Conservation (phyloP, 2,888 invertebrate species). For the Oegoconia quadripuncta region DNA sequence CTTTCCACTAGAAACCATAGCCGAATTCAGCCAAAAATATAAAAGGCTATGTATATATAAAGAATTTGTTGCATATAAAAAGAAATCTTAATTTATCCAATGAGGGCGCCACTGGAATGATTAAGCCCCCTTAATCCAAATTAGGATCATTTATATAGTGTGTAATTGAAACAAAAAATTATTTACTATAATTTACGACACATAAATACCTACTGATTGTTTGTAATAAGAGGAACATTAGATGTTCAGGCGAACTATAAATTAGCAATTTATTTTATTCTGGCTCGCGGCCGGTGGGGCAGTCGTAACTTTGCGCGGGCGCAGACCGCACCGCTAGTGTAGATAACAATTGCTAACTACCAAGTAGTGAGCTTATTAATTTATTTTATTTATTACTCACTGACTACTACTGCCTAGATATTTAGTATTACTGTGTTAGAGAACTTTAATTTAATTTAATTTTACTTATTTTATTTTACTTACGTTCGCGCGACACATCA, state of each 20-base stretch:
- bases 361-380: slow-evolving; percentile 48
- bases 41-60: too few species aligned
- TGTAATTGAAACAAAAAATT: not conserved
- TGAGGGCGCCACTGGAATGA: too few species aligned
- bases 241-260: slow-evolving; percentile 25
- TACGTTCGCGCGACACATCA: too few species aligned
- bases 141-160: too few species aligned
- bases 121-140: too few species aligned
- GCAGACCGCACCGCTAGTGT: slow-evolving; percentile 25
- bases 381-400: slow-evolving; percentile 46
- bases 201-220: slow-evolving; percentile 1
- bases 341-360: slow-evolving; percentile 43
- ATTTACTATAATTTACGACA: not conserved
- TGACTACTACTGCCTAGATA: slow-evolving; percentile 22
- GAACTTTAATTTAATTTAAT: too few species aligned
- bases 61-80: too few species aligned
- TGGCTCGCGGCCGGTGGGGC: slow-evolving; percentile 28
- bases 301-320: slow-evolving; percentile 27
- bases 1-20: too few species aligned
- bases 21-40: too few species aligned
- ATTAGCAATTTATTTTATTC: slow-evolving; percentile 35
- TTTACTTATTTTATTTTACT: too few species aligned
- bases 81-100: too few species aligned
- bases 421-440: too few species aligned
- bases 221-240: slow-evolving; percentile 19